These are phyloP conservation scores for Beroe forskalii DNA, from an alignment of 37 sponge, comb jelly and placozoan genomes.

Conservation along the genomic window DNA sequence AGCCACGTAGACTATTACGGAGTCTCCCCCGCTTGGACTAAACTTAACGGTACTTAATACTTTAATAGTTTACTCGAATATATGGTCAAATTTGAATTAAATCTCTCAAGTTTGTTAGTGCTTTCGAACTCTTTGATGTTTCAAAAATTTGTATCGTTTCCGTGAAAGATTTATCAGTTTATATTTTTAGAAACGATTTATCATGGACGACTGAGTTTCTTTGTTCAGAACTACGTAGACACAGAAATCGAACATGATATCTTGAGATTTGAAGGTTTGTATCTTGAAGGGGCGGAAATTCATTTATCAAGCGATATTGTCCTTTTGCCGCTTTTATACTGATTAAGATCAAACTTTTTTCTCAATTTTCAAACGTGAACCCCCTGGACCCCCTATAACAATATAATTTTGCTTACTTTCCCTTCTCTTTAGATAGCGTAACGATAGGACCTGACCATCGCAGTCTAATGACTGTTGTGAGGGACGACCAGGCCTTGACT, in stretches of 20 bases:
- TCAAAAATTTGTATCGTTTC: too few species aligned
- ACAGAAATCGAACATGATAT: not conserved
- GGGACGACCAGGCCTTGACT: not conserved
- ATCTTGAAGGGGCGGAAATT: too few species aligned
- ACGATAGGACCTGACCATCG: not conserved
- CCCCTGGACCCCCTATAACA: too few species aligned
- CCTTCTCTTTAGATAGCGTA: not conserved
- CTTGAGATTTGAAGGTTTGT: slow-evolving; percentile 5
- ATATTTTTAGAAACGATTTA: not conserved
- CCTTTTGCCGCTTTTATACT: too few species aligned
- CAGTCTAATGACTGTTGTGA: slow-evolving; percentile 22
- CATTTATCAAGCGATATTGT: not conserved
- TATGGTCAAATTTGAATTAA: too few species aligned
- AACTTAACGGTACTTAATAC: slow-evolving; percentile 12
- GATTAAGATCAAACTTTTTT: too few species aligned
- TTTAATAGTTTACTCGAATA: too few species aligned
- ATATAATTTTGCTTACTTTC: not conserved
- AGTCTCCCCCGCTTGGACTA: not conserved
- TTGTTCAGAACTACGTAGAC: not conserved
- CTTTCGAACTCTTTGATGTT: too few species aligned
- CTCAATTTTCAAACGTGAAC: too few species aligned
- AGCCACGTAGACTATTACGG: not conserved
- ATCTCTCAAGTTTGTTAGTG: not conserved
- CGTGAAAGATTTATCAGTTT: too few species aligned
- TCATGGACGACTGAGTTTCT: not conserved